Conservation (phyloP, 2,113 vertebrate species). For the Eurystomus gularis region DNA sequence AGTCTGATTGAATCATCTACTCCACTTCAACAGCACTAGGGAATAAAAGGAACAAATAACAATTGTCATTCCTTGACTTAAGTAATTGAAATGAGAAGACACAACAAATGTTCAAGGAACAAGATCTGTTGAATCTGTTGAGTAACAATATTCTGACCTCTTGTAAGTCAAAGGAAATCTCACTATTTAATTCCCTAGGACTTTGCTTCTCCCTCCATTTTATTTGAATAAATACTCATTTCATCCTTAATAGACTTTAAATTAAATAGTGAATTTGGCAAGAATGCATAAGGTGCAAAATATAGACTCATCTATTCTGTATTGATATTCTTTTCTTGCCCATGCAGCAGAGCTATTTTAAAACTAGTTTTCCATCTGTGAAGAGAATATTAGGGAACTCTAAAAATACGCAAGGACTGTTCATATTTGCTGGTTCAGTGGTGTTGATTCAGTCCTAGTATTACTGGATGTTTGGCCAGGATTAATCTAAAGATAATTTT, state of each 20-base stretch:
- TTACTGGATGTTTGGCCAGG: neutral
- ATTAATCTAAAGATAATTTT: constrained; percentile 10
- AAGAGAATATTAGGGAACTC: constrained; percentile 25
- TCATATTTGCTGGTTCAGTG: constrained; percentile 30
- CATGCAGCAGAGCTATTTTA: constrained; percentile 60
- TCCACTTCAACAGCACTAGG: neutral
- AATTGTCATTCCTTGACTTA: neutral
- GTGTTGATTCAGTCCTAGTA: neutral
- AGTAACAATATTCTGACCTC: neutral
- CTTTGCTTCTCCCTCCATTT: neutral
- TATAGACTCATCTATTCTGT: constrained; percentile 9
- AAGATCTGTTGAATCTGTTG: neutral
- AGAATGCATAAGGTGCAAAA: constrained; percentile 27
- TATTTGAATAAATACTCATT: neutral
- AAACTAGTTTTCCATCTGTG: constrained; percentile 20
- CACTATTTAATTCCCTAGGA: neutral
- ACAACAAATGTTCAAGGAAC: neutral
- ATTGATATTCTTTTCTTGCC: constrained; percentile 13
- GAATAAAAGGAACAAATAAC: neutral
- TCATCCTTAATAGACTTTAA: constrained; percentile 9
- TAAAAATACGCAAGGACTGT: neutral
- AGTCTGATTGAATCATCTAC: neutral
- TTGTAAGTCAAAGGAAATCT: neutral
- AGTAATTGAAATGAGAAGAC: neutral
- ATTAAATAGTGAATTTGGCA: neutral